Evolutionary conservation across 2,113 vertebrate genomes (phyloP), one percentile per base, ranked within the genome.

Genomic region (Acanthisitta chloris): DNA sequence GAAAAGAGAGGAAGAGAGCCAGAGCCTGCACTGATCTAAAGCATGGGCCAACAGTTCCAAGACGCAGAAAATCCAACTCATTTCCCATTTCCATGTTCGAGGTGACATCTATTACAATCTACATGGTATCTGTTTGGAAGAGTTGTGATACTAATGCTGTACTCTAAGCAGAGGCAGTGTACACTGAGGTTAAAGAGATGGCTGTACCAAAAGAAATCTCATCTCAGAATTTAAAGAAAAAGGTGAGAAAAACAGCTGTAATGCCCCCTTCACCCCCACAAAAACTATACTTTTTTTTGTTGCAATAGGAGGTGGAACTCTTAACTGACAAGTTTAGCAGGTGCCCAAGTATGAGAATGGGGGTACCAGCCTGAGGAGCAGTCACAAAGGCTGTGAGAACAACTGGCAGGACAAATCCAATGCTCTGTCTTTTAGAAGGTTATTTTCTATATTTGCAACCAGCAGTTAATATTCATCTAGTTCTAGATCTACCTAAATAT

Each of bases 31-130:
- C 5, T 82, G 74, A 95, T 91, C 73, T 87, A 70, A 94, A 65
- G 36, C 74, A 88, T 18, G 43, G 71, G 93, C 95, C 92, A 94
- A 74, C 62, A 70, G 74, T 77, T 91, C 34, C 64, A 89, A 91
- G 71, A 62, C 40, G 81, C 1, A 8, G 67, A 73, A 92, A 97
- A 95, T 88, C 69, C 77, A 95, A 96, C 87, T 95, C 38, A 92
- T 80, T 94, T 94, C 51, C 86, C 48, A 58, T 81, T 95, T 94
- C 49, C 88, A 90, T 23, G 84, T 92, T 90, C 59, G 79, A 91
- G 34, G 31, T 25, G 67, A 86, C 55, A 78, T 83, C 42, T 77
- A 26, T 80, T 89, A 92, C 67, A 51, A 58, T 66, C 74, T 93
- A 78, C 88, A 90, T 71, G 38, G 18, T 62, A 91, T 77, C 62